Base-by-base conservation (phyloP, 2,797 vertebrate species). In the Crocidura indochinensis region DNA sequence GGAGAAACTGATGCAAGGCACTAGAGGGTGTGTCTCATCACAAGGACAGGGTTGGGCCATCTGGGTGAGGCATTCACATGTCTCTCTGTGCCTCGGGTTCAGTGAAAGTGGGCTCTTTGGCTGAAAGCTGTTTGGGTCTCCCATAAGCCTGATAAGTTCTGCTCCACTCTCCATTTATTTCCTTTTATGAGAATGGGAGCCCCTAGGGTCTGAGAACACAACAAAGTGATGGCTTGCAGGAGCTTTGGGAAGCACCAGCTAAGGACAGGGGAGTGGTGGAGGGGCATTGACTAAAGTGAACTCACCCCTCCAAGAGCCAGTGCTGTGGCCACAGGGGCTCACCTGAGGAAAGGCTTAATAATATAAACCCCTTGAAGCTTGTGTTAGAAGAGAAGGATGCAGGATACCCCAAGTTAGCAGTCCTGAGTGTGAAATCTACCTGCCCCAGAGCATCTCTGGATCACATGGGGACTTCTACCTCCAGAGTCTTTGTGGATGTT, bases 341-440 rank as follows among this genome's bases (percentile, higher is more conserved):
- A 2, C 49, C 46, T 0, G 9, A n/a, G 47, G 62, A 47, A 8
- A 0, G 0, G 47, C 19, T n/a, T n/a, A n/a, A 69, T 60, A 26
- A 75, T 8, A 62, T 38, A 87, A 27, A 24, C 65, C 69, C 47
- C 26, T 19, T 14, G 12, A n/a, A 78, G 7, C 8, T 24, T 10
- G 31, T 44, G 31, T 22, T 22, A 24, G 31, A 69, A 69, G 15
- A 65, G 0, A 51, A 3, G 27, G 47, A 9, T 8, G 24, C 26
- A 71, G 49, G 62, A 46, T 19, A 19, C 24, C 46, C 51, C 64
- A 20, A 56, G 56, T 60, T 6, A 60, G 56, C 56, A 71, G 46
- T 17, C 60, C 67, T 12, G 68, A 84, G 46, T 4, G 11, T 29
- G 47, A 49, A 67, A 77, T 7, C 9, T 15, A 0, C 8, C 38